Evolutionary conservation across 2,888 invertebrate species (phyloP).

Genomic region (Himalopsyche tibetana): DNA sequence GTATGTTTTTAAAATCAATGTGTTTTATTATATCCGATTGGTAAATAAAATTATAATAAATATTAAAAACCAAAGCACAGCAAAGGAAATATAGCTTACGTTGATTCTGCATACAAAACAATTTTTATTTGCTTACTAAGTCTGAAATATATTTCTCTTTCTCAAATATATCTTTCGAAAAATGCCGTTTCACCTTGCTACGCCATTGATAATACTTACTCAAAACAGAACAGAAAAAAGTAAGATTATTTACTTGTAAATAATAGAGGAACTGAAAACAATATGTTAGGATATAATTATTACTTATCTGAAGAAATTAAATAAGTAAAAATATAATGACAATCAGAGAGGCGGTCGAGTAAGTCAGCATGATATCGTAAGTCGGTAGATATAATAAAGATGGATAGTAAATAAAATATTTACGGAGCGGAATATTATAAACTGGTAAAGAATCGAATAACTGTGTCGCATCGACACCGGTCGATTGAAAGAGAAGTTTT

Average conservation of each 20-base stretch:
- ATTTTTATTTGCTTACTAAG: too few relatives aligned
- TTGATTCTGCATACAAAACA: too few relatives aligned
- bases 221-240: background rate
- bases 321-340: background rate
- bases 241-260: background rate
- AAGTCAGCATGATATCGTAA: background rate
- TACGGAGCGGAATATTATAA: background rate
- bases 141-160: too few relatives aligned
- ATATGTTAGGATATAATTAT: background rate
- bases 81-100: too few relatives aligned
- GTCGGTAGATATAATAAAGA: background rate
- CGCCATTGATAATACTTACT: background rate
- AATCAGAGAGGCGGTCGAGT: background rate
- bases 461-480: background rate
- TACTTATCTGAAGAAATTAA: conserved; percentile 18
- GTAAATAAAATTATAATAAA: too few relatives aligned
- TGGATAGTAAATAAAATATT: conserved; percentile 1
- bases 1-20: too few relatives aligned
- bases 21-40: too few relatives aligned
- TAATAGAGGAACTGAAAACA: background rate
- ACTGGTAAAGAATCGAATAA: background rate
- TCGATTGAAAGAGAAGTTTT: background rate
- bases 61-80: too few relatives aligned
- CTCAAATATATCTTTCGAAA: too few relatives aligned
- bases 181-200: too few relatives aligned